Evolutionary conservation across 35 echinoderm and acorn worm genomes (phyloP), one percentile per base, ranked within the genome.

Genomic region (Heliocidaris erythrogramma): DNA sequence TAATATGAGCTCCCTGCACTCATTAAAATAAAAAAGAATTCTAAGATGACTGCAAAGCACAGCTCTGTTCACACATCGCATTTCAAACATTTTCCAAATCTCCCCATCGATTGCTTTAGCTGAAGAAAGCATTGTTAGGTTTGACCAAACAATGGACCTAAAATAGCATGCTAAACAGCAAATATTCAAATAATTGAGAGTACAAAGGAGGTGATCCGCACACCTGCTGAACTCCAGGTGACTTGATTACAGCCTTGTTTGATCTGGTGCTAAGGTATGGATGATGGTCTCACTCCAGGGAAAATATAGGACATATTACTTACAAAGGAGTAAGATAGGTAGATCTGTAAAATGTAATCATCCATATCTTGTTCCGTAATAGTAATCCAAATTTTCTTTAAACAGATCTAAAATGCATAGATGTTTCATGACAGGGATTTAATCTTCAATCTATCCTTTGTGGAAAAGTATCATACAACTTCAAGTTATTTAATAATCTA

Each of bases 81-180:
- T 78, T 78, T 27, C 65, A 78, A 78, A 78, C 21, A 27, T 78
- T 78, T n/a, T 7, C 27, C 5, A 69, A 69, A 21, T 27, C 60
- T 27, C 11, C 60, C 65, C 65, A 2, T 27, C 27, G 21, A 78
- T 78, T 78, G 65, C 21, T 78, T 78, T 18, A 78, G 65, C 65
- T 24, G 27, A 27, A 78, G 65, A 78, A 78, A 78, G 18, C 65
- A 78, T 78, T 78, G 65, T 78, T 78, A 78, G 65, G 65, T 78
- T 78, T 78, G 65, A 78, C 65, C 65, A 78, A 78, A 78, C 65
- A 78, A 78, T 78, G 27, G 65, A 78, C 65, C 65, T 78, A 78
- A 78, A 78, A 78, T 78, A 78, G 65, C 65, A 78, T 78, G 65
- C 65, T 78, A 78, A 78, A 78, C 65, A 78, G 65, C 65, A 78